Percentiles rank a stretch among this genome's conserved stretches.
Evolutionary conservation across 2,888 invertebrate genomes (phyloP).

Genomic region (Apamea sordens): DNA sequence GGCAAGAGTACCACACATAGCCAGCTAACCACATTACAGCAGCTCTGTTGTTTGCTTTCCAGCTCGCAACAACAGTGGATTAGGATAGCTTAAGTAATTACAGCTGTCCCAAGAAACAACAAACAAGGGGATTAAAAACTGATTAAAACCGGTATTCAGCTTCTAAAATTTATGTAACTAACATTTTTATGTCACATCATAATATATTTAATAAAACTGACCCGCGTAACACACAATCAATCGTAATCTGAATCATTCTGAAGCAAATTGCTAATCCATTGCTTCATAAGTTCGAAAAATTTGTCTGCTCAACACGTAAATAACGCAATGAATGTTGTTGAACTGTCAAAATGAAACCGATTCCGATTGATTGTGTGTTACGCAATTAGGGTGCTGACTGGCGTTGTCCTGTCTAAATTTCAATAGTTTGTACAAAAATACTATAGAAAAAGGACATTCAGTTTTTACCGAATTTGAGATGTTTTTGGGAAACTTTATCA

Average conservation of each 20-base stretch:
- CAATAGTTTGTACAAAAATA: background rate
- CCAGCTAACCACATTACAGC: conserved; percentile 57
- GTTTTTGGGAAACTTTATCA: background rate
- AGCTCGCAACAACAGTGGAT: conserved; percentile 60
- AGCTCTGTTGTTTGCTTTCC: conserved; percentile 54
- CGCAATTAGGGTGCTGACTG: too few relatives aligned
- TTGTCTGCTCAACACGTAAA: too few relatives aligned
- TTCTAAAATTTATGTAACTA: conserved; percentile 33
- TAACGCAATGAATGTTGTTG: too few relatives aligned
- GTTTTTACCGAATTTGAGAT: background rate
- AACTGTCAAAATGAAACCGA: too few relatives aligned
- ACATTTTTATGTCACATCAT: conserved; percentile 1
- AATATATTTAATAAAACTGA: background rate
- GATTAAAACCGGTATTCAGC: conserved; percentile 29
- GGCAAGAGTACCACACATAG: conserved; percentile 56
- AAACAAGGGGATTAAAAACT: conserved; percentile 53
- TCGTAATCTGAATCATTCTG: too few relatives aligned
- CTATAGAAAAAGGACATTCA: background rate
- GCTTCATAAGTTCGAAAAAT: too few relatives aligned
- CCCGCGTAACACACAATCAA: too few relatives aligned
- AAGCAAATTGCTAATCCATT: too few relatives aligned
- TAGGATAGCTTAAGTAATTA: conserved; percentile 66
- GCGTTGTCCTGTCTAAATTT: background rate
- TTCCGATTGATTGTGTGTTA: too few relatives aligned
- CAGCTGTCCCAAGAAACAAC: conserved; percentile 46